Evolutionary conservation across 2,888 invertebrate species (phyloP).

Genomic region (Caradrina kadenii): DNA sequence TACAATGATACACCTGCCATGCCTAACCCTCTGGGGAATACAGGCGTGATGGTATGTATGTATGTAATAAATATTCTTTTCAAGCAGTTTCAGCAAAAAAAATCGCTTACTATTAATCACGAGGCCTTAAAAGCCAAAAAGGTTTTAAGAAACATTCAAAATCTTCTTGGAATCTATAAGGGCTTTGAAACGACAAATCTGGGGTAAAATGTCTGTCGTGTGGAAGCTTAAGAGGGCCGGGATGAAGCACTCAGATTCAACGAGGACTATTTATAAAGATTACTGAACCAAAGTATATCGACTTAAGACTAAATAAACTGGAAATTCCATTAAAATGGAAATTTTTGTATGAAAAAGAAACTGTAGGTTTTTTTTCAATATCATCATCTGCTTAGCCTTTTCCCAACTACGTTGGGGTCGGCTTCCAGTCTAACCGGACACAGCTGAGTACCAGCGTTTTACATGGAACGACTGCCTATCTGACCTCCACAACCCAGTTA

Average conservation of each 20-base stretch:
- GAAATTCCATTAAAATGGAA: conserved; percentile 26
- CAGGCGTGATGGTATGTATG: too few species aligned
- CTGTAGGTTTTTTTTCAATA: neutral
- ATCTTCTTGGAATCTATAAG: conserved; percentile 44
- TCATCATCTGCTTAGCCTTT: too few species aligned
- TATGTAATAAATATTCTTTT: conserved; percentile 2
- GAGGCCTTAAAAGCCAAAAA: conserved; percentile 27
- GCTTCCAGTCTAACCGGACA: too few species aligned
- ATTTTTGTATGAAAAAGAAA: neutral
- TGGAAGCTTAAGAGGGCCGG: conserved; percentile 35
- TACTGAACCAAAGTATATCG: conserved; percentile 50
- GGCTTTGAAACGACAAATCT: conserved; percentile 49
- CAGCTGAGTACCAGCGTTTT: too few species aligned
- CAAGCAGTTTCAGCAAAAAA: neutral
- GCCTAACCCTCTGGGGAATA: too few species aligned
- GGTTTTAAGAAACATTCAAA: conserved; percentile 42
- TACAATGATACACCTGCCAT: too few species aligned
- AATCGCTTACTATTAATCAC: conserved; percentile 44
- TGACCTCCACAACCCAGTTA: too few species aligned
- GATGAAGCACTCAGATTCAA: conserved; percentile 47
- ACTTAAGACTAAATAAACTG: conserved; percentile 47
- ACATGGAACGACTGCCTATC: too few species aligned
- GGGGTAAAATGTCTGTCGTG: conserved; percentile 44
- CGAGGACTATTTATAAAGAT: conserved; percentile 61
- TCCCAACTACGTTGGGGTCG: too few species aligned